Percentiles rank a stretch among this genome's conserved stretches.
phyloP scores from a whole-genome alignment of 2,113 vertebrate genomes.

The Ardeotis arabs region DNA sequence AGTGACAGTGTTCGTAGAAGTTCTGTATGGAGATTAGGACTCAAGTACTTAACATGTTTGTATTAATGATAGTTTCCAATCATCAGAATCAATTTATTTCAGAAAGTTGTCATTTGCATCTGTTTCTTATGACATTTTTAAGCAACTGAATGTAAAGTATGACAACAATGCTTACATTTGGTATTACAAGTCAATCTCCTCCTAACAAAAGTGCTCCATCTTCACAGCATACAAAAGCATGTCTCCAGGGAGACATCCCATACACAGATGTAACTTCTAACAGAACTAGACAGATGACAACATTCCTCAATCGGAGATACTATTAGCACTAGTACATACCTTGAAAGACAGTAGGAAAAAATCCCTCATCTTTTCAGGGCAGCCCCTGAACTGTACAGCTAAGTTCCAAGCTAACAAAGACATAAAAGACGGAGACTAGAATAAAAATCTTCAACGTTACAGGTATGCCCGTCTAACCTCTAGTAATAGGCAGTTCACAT shows the following conservation, averaged over 20 bases:
- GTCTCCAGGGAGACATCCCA: not conserved
- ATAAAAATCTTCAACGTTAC: not conserved
- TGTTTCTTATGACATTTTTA: not conserved
- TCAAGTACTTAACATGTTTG: not conserved
- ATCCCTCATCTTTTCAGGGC: constrained; percentile 84
- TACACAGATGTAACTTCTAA: not conserved
- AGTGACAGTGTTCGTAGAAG: not conserved
- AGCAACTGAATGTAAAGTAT: not conserved
- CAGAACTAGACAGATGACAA: not conserved
- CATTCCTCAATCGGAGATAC: not conserved
- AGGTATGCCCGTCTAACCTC: not conserved
- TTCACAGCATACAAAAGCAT: not conserved
- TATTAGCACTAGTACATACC: constrained; percentile 64
- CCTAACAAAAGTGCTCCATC: not conserved
- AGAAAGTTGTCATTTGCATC: not conserved
- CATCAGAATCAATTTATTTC: not conserved
- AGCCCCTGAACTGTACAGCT: constrained; percentile 80
- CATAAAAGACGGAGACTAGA: not conserved
- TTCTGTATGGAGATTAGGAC: not conserved
- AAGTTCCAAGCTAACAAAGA: constrained; percentile 88
- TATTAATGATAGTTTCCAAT: not conserved
- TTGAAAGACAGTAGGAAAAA: constrained; percentile 90
- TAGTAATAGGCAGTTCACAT: not conserved
- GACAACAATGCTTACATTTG: not conserved
- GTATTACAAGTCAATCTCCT: not conserved